Evolutionary conservation across 2,113 vertebrate genomes (phyloP).

Genomic region (Barbus barbus): DNA sequence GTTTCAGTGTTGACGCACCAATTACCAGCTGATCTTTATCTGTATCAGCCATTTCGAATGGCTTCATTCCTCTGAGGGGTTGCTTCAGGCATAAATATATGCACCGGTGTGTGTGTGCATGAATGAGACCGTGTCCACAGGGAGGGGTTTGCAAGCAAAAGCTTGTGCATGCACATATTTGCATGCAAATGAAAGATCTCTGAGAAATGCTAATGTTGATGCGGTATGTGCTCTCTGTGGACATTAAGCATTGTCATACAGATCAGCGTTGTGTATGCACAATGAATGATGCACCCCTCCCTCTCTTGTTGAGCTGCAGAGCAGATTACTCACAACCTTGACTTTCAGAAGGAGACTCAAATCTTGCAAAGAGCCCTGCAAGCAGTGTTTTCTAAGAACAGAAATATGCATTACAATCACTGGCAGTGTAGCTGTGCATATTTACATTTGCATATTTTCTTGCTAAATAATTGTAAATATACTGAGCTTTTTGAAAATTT

Average conservation of each 20-base stretch:
- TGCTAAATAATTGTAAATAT: neutral
- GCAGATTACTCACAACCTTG: conserved; percentile 44
- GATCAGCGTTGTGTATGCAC: conserved; percentile 13
- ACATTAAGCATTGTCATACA: conserved; percentile 2
- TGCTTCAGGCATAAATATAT: neutral
- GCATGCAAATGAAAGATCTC: conserved; percentile 4
- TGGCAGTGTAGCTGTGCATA: neutral
- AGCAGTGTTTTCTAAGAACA: neutral
- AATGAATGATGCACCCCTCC: neutral
- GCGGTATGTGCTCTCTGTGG: conserved; percentile 5
- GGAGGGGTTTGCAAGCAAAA: conserved; percentile 2
- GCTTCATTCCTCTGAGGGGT: neutral
- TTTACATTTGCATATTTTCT: neutral
- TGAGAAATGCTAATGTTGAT: conserved; percentile 4
- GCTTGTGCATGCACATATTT: conserved; percentile 18
- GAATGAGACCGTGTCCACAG: neutral
- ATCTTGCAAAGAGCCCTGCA: neutral
- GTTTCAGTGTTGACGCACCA: neutral
- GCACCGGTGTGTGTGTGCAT: neutral
- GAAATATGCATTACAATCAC: neutral
- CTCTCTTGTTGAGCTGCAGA: conserved; percentile 10
- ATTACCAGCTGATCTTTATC: conserved; percentile 3
- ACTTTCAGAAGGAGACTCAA: conserved; percentile 7
- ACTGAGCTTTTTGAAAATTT: neutral
- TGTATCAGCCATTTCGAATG: neutral